A percentile compares a stretch with the other conserved stretches of the same genome.
phyloP scores from a whole-genome alignment of 2,113 vertebrate species.

The Dinomys branickii region DNA sequence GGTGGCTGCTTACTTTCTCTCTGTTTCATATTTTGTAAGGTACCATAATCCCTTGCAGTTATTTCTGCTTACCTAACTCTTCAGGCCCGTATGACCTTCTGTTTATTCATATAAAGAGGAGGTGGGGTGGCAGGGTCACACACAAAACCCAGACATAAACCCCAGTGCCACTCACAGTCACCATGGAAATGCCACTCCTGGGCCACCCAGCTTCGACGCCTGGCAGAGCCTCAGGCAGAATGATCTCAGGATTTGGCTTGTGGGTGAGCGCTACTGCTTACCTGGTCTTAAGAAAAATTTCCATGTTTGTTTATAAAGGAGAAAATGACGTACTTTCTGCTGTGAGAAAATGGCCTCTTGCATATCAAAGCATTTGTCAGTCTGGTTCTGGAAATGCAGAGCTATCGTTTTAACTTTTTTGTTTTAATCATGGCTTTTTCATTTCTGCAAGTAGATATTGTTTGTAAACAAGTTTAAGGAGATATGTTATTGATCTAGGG shows the following conservation, averaged over 20 bases:
- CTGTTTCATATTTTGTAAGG: conserved; percentile 23
- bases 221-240: background rate
- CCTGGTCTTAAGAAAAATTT: conserved; percentile 62
- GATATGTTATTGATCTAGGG: background rate
- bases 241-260: conserved; percentile 62
- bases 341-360: conserved; percentile 31
- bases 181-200: conserved; percentile 63
- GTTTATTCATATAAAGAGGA: conserved; percentile 64
- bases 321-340: conserved; percentile 61
- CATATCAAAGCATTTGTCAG: background rate
- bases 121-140: background rate
- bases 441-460: conserved; percentile 7
- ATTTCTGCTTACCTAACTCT: background rate
- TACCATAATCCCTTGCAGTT: conserved; percentile 5
- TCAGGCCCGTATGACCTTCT: conserved; percentile 52
- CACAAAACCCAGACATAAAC: background rate
- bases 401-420: background rate
- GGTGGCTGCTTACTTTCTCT: background rate
- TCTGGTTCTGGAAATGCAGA: background rate
- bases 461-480: background rate
- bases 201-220: conserved; percentile 58
- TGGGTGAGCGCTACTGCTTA: conserved; percentile 34
- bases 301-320: conserved; percentile 50
- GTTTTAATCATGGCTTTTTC: background rate
- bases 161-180: conserved; percentile 54